phyloP scores from a whole-genome alignment of 2,113 vertebrate genomes.

The Numida meleagris region DNA sequence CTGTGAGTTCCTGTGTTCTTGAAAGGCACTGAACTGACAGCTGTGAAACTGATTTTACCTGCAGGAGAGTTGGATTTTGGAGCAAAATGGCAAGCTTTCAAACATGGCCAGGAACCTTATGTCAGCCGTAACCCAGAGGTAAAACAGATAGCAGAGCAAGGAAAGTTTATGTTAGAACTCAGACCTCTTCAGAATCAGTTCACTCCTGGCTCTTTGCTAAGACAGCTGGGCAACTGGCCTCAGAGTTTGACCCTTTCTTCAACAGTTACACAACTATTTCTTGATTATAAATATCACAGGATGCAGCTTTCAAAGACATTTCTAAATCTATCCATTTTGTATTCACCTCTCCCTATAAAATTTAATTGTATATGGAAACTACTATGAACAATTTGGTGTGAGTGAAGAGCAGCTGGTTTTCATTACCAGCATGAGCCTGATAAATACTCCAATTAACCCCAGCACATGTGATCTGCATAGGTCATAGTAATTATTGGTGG shows the following conservation, averaged over 20 bases:
- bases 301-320: neutral
- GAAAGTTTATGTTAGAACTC: neutral
- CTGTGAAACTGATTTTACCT: neutral
- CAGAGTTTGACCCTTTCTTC: neutral
- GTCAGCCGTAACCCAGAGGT: neutral
- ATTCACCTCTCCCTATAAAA: neutral
- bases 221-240: neutral
- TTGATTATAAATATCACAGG: neutral
- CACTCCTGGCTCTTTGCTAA: neutral
- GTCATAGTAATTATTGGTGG: conserved; percentile 21
- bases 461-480: neutral
- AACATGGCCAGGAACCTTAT: neutral
- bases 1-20: neutral
- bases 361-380: neutral
- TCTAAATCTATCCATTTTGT: neutral
- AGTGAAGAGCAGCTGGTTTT: conserved; percentile 37
- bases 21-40: neutral
- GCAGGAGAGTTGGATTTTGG: neutral
- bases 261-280: neutral
- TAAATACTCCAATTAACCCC: conserved; percentile 46
- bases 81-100: neutral
- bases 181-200: neutral
- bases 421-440: conserved; percentile 13
- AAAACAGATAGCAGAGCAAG: neutral
- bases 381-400: neutral